Conservation (phyloP, 2,113 vertebrate genomes). For the Cryptotis parvus region DNA sequence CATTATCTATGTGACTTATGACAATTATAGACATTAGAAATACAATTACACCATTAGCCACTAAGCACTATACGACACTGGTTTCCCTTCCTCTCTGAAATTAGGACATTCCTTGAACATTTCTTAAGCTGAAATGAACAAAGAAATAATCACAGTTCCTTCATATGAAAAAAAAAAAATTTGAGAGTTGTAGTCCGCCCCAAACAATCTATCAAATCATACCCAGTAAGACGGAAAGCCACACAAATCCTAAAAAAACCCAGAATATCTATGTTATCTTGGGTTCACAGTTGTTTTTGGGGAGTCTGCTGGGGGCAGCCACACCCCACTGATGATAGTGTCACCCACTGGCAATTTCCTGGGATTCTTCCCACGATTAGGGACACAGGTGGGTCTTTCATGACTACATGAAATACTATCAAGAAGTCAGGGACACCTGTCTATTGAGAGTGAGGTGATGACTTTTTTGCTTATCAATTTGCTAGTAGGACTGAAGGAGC, state of each 20-base stretch:
- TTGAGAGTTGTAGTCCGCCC: background rate
- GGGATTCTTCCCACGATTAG: background rate
- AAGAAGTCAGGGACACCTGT: background rate
- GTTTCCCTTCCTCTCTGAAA: background rate
- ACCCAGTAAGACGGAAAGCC: background rate
- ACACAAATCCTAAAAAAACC: background rate
- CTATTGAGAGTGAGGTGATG: background rate
- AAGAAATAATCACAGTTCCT: background rate
- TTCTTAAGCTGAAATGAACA: background rate
- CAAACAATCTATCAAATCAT: background rate
- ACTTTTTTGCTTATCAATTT: conserved; percentile 15
- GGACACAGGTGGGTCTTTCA: background rate
- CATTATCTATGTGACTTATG: background rate
- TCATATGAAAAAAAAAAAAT: background rate
- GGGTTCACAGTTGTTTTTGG: background rate
- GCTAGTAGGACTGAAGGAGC: background rate
- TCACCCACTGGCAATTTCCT: background rate
- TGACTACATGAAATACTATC: background rate
- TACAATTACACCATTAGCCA: background rate
- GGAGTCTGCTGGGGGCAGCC: background rate
- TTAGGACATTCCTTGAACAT: background rate
- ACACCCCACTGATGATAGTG: background rate
- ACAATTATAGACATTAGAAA: conserved; percentile 14
- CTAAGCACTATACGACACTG: background rate
- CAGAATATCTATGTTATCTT: background rate